Percentiles rank a stretch among this genome's conserved stretches.
Evolutionary conservation across 2,888 invertebrate species (phyloP).

Genomic region (Tineola bisselliella): DNA sequence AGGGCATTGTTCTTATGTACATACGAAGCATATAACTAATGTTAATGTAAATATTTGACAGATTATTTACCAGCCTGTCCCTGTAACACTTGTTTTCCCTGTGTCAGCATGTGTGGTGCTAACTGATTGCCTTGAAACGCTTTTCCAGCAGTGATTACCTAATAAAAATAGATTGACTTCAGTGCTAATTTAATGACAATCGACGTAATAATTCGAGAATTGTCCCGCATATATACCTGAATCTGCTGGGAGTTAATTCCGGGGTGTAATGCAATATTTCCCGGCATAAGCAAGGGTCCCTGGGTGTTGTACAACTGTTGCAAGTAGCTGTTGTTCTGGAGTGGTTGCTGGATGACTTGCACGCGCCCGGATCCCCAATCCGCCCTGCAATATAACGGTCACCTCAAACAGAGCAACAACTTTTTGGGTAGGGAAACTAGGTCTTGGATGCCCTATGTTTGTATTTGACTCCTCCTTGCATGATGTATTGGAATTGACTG

Average conservation of each 20-base stretch:
- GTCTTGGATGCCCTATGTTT: too few relatives aligned
- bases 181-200: not conserved
- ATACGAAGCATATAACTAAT: too few relatives aligned
- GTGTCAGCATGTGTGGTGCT: slow-evolving; percentile 84
- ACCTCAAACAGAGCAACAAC: too few relatives aligned
- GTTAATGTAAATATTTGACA: not conserved
- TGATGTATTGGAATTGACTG: too few relatives aligned
- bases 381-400: slow-evolving; percentile 33
- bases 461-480: too few relatives aligned
- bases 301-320: slow-evolving; percentile 85
- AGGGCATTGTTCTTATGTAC: too few relatives aligned
- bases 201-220: not conserved
- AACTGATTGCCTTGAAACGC: slow-evolving; percentile 83
- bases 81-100: slow-evolving; percentile 78
- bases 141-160: slow-evolving; percentile 86
- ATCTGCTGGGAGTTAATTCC: slow-evolving; percentile 81
- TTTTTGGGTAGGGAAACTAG: too few relatives aligned
- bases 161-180: not conserved
- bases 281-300: slow-evolving; percentile 82
- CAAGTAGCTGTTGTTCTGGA: slow-evolving; percentile 78
- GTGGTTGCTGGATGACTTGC: slow-evolving; percentile 85
- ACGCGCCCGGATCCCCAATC: slow-evolving; percentile 83
- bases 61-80: slow-evolving; percentile 67
- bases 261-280: slow-evolving; percentile 78
- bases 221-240: slow-evolving; percentile 56